Evolutionary conservation across 2,113 vertebrate genomes (phyloP).

Genomic region (Casuarius casuarius): DNA sequence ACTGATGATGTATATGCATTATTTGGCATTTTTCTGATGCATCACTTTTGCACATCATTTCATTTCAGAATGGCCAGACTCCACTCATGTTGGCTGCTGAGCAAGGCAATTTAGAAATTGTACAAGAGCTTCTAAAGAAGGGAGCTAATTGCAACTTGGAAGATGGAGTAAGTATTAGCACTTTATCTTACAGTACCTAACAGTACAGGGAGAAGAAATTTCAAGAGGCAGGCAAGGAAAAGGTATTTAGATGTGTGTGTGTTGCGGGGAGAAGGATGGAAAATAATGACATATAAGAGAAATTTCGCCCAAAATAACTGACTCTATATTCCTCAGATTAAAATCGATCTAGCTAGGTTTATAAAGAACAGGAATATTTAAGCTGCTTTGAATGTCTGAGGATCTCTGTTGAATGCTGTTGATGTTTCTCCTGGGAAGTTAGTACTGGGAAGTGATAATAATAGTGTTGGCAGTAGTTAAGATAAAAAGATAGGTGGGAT

Average conservation of each 20-base stretch:
- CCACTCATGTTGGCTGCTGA: slow-evolving; percentile 95
- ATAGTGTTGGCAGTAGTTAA: neutral
- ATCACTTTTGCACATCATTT: neutral
- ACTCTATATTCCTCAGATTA: neutral
- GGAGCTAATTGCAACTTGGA: slow-evolving; percentile 95
- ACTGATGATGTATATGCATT: fast-evolving
- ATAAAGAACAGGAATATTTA: neutral
- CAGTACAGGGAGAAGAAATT: neutral
- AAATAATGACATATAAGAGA: neutral
- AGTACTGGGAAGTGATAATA: neutral
- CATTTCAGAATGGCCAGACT: slow-evolving; percentile 91
- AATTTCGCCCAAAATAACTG: neutral
- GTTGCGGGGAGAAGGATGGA: neutral
- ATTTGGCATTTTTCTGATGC: neutral
- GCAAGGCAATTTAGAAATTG: slow-evolving; percentile 93
- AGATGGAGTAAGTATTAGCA: slow-evolving; percentile 84
- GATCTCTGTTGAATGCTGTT: neutral
- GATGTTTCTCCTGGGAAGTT: neutral
- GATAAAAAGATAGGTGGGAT: neutral
- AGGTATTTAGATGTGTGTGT: neutral
- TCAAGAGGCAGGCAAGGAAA: neutral
- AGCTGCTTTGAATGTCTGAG: neutral
- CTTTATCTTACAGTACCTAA: neutral
- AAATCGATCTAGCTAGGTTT: neutral
- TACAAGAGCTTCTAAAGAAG: slow-evolving; percentile 92